Conservation (phyloP, 2,113 vertebrate genomes). For the Istiophorus platypterus region DNA sequence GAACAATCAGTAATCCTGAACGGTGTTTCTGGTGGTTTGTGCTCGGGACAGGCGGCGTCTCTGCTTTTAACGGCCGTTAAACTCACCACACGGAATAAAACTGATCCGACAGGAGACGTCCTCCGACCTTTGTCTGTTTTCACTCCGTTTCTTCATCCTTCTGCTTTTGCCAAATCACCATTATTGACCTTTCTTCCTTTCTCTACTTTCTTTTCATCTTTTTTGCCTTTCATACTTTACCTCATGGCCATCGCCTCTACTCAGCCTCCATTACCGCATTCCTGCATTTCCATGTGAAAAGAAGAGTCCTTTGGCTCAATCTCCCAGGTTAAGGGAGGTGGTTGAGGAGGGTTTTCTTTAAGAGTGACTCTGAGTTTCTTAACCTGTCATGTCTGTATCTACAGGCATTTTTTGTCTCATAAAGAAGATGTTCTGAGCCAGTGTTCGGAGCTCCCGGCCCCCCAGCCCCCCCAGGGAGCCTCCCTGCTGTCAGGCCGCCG, state of each 20-base stretch:
- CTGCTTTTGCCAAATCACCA: not conserved
- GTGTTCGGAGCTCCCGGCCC: no score
- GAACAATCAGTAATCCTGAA: not conserved
- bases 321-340: no score
- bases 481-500: no score
- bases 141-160: not conserved
- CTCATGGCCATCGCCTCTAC: not conserved
- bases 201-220: not conserved
- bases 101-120: not conserved
- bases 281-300: not conserved
- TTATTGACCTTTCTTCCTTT: not conserved
- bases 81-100: conserved; percentile 1
- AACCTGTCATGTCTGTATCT: not conserved
- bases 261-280: not conserved
- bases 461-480: no score
- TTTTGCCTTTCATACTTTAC: not conserved
- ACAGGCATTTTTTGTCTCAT: not conserved
- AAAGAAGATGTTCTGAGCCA: no score
- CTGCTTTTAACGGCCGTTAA: not conserved
- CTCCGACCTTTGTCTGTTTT: not conserved
- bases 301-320: conserved; percentile 17
- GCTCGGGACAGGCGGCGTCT: not conserved
- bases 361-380: no score
- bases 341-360: no score
- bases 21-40: not conserved